Evolutionary conservation across 2,888 invertebrate species (phyloP), one percentile per base, ranked within the genome.

Genomic region (Macrostomum cliftonense): DNA sequence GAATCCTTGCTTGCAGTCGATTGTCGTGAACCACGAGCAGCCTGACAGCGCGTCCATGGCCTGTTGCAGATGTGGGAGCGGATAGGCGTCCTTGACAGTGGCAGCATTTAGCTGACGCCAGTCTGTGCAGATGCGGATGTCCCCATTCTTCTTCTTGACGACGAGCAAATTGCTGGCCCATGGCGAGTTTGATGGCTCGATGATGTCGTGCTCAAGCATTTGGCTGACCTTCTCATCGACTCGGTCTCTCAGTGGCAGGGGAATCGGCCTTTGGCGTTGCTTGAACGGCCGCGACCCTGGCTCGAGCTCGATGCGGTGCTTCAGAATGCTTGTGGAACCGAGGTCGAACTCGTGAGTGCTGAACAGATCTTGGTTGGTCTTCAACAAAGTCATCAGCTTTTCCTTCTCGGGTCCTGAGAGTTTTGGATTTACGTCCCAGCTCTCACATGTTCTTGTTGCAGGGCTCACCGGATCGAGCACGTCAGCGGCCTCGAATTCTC

Each of bases 61-160:
- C n/a, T 57, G 56, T n/a, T 58, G 53, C 12, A 56, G 45, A 2
- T 54, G 39, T 9, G 57, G 55, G 9, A 57, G 42, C 1, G 52
- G 48, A 45, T 52, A 55, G 1, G 50, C 21, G 37, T 58, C 53
- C 43, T 56, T 54, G n/a, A 53, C 42, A 1, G 55, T 54, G n/a
- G 9, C 28, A 28, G 28, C 28, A 9, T 28, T 28, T 9, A 28
- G 9, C 28, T 28, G 28, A 28, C 28, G 28, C 28, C 28, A 28
- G 28, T 28, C 28, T 4, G 28, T 28, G 28, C 28, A 28, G 4
- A 28, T 4, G 28, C 28, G 28, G 28, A 28, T 28, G 28, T 28
- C 28, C 5, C 28, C 28, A 9, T 9, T 28, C 17, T 54, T 28
- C 9, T 28, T 28, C 28, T 9, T 4, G 28, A 28, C 28, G 28